Evolutionary conservation across 2,797 vertebrate genomes (phyloP), one percentile per base, ranked within the genome.

Genomic region (Neosalanx taihuensis): DNA sequence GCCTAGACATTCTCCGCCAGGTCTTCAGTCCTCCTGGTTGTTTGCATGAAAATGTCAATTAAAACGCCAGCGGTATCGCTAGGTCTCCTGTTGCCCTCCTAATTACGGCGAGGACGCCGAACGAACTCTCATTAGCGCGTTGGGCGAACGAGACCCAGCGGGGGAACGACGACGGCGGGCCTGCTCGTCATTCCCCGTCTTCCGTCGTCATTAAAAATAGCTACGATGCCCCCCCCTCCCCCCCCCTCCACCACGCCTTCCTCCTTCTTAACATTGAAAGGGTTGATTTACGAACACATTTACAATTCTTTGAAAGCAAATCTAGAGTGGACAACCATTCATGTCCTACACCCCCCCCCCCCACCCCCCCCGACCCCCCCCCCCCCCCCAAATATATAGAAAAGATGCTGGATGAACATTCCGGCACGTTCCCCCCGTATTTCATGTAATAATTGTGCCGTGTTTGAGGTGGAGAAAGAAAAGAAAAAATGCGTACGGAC

Each of bases 71-170:
- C 33, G 18, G n/a, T 61, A n/a, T 23, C 13, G 66, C 13, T 23
- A 72, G 59, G 46, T 26, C 67, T 59, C 64, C 53, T 76, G 70
- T 67, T 73, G 53, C 61, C 15, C 33, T 65, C 67, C 81, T 83
- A 75, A 84, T 84, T 84, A 81, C 79, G 59, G 26, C 61, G 46
- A 67, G 35, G 62, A 71, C 61, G 65, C 69, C 60, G 72, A 70
- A 75, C n/a, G 60, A 73, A 76, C 75, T 72, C 74, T 82, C 71
- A 81, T 86, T 83, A 79, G 73, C 72, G 65, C 46, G 58, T 15
- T 51, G 58, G 61, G 63, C 37, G 37, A 75, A 74, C 37, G 31
- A 69, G 56, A 35, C 15, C 20, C 73, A 68, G 10, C 30, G 35
- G 51, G n/a, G 31, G 26, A 64, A 64, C 62, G 29, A 33, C 3